Percentiles rank a stretch among this genome's conserved stretches.
phyloP scores from a whole-genome alignment of 2,888 invertebrate species.

The Eurois occulta region DNA sequence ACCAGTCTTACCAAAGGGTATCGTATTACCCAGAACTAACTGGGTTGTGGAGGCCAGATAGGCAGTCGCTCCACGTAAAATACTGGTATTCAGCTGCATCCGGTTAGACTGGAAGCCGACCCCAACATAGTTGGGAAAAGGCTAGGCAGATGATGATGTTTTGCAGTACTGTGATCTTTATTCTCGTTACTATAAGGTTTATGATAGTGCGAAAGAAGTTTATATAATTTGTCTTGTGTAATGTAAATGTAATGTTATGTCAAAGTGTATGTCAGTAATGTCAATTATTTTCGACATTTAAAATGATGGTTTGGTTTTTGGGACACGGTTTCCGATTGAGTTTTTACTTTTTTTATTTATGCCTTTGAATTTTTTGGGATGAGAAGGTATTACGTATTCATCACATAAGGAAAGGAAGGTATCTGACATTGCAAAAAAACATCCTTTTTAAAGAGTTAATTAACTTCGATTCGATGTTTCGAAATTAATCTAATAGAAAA shows the following conservation, averaged over 20 bases:
- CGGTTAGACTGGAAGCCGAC: no score
- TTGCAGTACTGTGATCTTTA: not conserved
- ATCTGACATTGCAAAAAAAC: no score
- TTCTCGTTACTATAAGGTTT: not conserved
- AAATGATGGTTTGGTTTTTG: not conserved
- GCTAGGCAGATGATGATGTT: no score
- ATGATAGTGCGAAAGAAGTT: not conserved
- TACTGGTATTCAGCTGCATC: no score
- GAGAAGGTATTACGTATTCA: no score
- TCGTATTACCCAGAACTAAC: no score
- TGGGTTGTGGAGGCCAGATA: no score
- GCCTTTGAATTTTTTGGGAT: not conserved
- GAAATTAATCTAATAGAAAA: not conserved
- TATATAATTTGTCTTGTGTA: slow-evolving; percentile 17
- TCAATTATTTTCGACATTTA: slow-evolving; percentile 41
- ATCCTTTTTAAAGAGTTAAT: not conserved
- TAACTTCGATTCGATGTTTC: not conserved
- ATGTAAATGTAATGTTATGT: slow-evolving; percentile 14
- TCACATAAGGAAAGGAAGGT: fast-evolving
- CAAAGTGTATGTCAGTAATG: not conserved
- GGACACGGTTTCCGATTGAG: not conserved
- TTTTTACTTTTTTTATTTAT: not conserved
- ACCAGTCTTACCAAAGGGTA: no score
- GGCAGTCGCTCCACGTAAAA: no score
- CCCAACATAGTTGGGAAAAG: no score